Evolutionary conservation across 2,113 vertebrate genomes (phyloP).

Genomic region (Chaetorhynchus papuensis): DNA sequence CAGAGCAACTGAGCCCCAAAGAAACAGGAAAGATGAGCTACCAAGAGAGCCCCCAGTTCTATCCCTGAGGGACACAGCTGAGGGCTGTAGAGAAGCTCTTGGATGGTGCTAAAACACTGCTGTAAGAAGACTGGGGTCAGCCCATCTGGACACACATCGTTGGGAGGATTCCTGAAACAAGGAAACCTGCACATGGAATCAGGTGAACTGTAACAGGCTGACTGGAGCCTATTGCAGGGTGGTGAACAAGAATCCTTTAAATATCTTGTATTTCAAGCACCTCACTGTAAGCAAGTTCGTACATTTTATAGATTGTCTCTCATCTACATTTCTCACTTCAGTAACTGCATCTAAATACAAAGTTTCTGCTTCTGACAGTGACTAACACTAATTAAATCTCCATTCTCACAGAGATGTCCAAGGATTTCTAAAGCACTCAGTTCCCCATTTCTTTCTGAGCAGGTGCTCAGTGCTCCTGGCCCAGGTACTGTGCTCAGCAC

Average conservation of each 20-base stretch:
- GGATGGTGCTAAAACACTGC: not conserved
- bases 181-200: rapidly evolving
- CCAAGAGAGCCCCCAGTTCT: not conserved
- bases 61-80: not conserved
- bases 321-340: not conserved
- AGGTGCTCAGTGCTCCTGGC: not conserved
- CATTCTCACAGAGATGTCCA: not conserved
- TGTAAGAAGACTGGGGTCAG: not conserved
- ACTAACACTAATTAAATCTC: not conserved
- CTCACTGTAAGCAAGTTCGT: not conserved
- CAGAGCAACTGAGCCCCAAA: not conserved
- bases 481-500: not conserved
- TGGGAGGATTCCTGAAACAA: not conserved
- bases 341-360: not conserved
- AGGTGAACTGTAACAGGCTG: rapidly evolving
- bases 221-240: not conserved
- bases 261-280: rapidly evolving
- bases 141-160: not conserved
- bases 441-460: not conserved
- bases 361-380: not conserved
- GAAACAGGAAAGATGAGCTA: not conserved
- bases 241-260: not conserved
- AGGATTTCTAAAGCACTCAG: not conserved
- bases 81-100: not conserved
- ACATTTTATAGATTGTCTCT: rapidly evolving